A percentile compares a stretch with the other conserved stretches of the same genome.
Evolutionary conservation across 2,888 invertebrate genomes (phyloP).

Genomic region (Cabera pusaria): DNA sequence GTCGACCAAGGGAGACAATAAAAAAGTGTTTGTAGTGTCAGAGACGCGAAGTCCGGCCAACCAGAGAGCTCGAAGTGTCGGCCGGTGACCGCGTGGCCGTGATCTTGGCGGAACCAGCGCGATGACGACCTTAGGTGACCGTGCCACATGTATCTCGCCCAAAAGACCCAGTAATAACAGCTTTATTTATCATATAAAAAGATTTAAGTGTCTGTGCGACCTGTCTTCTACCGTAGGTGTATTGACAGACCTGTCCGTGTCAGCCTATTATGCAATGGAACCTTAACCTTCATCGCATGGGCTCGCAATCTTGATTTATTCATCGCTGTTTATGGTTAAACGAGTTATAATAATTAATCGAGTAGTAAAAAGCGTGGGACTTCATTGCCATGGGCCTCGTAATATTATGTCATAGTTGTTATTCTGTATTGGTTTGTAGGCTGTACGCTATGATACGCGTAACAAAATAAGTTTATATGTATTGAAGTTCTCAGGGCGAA

Average conservation of each 20-base stretch:
- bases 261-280: conserved; percentile 17
- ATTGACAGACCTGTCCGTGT: neutral
- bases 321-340: conserved; percentile 42
- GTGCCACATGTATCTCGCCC: conserved; percentile 27
- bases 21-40: conserved; percentile 43
- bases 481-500: too few species aligned
- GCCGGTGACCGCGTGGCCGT: conserved; percentile 72
- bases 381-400: conserved; percentile 41
- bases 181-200: too few species aligned
- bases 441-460: conserved; percentile 19
- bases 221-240: too few species aligned
- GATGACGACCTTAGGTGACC: conserved; percentile 45
- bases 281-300: conserved; percentile 40
- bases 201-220: too few species aligned
- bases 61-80: conserved; percentile 53
- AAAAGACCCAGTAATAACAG: neutral
- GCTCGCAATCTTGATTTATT: conserved; percentile 20
- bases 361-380: conserved; percentile 43
- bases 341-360: conserved; percentile 45
- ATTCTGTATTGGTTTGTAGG: conserved; percentile 9
- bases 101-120: conserved; percentile 66
- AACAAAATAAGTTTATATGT: too few species aligned
- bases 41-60: conserved; percentile 37
- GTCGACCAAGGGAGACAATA: conserved; percentile 57
- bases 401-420: conserved; percentile 23